These are phyloP conservation scores for Drosophila lutescens DNA, from an alignment of 2,888 invertebrate species.

Conservation along the genomic window DNA sequence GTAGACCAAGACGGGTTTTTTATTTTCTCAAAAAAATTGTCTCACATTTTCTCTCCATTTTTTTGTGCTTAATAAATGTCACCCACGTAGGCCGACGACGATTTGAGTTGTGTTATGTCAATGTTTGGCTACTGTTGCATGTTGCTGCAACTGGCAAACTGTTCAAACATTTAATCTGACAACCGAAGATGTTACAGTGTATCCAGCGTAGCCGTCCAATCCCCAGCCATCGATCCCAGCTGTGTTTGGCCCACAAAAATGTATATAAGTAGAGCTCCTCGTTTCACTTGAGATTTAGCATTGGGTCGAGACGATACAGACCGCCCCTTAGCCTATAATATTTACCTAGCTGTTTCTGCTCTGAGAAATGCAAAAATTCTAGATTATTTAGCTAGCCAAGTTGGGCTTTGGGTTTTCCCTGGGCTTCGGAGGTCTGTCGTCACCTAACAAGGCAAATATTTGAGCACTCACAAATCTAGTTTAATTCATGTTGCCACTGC, in stretches of 20 bases:
- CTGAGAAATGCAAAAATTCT: slow-evolving; percentile 38
- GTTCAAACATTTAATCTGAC: slow-evolving; percentile 77
- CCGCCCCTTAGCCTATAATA: slow-evolving; percentile 12
- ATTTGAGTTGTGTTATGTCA: slow-evolving; percentile 46
- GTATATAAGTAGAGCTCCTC: slow-evolving; percentile 6
- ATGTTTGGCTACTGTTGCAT: slow-evolving; percentile 66
- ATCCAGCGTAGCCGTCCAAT: slow-evolving; percentile 12
- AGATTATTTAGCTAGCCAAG: slow-evolving; percentile 8
- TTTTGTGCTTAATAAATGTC: slow-evolving; percentile 65
- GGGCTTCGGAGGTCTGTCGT: slow-evolving; percentile 1
- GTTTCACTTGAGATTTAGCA: slow-evolving; percentile 73
- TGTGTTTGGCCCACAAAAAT: slow-evolving; percentile 67
- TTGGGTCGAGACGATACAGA: slow-evolving; percentile 32
- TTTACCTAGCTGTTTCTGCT: slow-evolving; percentile 69
- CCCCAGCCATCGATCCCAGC: slow-evolving; percentile 49
- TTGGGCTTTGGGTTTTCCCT: slow-evolving; percentile 58
- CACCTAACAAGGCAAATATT: slow-evolving; percentile 66
- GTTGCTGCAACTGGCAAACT: slow-evolving; percentile 74
- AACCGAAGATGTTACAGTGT: slow-evolving; percentile 68
- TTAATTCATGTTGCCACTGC: slow-evolving; percentile 62
- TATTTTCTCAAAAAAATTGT: slow-evolving; percentile 54
- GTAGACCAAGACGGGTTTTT: slow-evolving; percentile 18
- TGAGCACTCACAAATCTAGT: slow-evolving; percentile 75
- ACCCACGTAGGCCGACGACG: slow-evolving; percentile 62
- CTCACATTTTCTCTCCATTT: slow-evolving; percentile 39